Evolutionary conservation across 1,140 invertebrate species (phyloP).

Genomic region (Wiebesia pumilae): DNA sequence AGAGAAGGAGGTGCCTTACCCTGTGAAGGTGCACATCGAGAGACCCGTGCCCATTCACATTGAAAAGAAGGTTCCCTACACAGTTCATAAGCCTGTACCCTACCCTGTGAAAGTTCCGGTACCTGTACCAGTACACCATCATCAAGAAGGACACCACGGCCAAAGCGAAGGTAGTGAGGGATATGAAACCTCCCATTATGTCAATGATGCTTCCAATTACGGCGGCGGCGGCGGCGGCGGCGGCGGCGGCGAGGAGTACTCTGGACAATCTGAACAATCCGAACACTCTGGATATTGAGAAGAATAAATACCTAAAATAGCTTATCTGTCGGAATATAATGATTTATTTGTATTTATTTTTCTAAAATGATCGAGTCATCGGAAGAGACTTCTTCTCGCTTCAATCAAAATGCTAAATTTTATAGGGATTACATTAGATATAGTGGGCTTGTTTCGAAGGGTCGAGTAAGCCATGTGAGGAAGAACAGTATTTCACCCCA

Average conservation of each 20-base stretch:
- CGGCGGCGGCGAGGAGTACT: conserved; percentile 10
- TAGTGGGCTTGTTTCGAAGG: neutral
- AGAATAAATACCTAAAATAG: neutral
- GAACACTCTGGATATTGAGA: neutral
- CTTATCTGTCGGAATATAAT: neutral
- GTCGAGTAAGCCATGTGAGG: neutral
- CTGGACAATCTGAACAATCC: neutral
- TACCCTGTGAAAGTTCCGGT: conserved; percentile 65
- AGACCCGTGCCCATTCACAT: conserved; percentile 61
- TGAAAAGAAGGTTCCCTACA: conserved; percentile 68
- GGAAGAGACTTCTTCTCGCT: neutral
- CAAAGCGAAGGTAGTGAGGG: neutral
- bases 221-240: neutral
- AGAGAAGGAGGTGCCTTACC: conserved; percentile 65
- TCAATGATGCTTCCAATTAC: neutral
- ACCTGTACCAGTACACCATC: conserved; percentile 32
- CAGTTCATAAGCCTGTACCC: conserved; percentile 71
- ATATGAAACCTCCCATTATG: neutral
- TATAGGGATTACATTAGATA: neutral
- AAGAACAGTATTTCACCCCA: neutral
- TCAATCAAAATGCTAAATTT: conserved; percentile 25
- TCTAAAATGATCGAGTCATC: neutral
- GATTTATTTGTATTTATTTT: conserved; percentile 3
- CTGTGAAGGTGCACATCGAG: conserved; percentile 60
- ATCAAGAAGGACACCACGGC: conserved; percentile 27